Evolutionary conservation across 2,888 invertebrate species (phyloP), one percentile per base, ranked within the genome.

Genomic region (Callinectes sapidus): DNA sequence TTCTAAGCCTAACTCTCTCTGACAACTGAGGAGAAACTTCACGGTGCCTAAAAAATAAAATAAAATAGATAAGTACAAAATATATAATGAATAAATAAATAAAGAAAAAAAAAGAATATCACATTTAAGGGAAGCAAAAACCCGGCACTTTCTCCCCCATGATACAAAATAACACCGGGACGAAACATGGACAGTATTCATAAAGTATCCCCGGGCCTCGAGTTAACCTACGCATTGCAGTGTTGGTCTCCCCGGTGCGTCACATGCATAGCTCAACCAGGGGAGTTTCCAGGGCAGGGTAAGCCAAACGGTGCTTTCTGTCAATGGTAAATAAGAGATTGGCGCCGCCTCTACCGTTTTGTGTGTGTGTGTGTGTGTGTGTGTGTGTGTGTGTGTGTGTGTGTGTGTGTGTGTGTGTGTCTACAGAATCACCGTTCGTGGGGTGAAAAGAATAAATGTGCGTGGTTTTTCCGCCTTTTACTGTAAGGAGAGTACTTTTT

Each of bases 311-410:
- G 35, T 86, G 35, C 71, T 8, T 71, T 71, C 71, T 23, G 23
- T 71, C n/a, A 71, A 71, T 71, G 71, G 71, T 71, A n/a, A 71
- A 71, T 71, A 71, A 71, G 71, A 71, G 71, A 71, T 71, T 71
- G 71, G 71, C 71, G 10, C 23, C 23, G 71, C 71, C 1, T 23
- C 71, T 23, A 5, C 48, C 48, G 48, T 48, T 48, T 10, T 48
- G 6, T 48, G 48, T 48, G 48, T 48, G 48, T 48, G 48, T 48
- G 10, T 48, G 10, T 48, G 10, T 48, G 48, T 48, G 48, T 48
- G 48, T 48, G 10, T 48, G 48, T 48, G 48, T 48, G 48, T 48
- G 48, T 48, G 48, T 48, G 48, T 48, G 48, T 48, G 48, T 48
- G 48, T 48, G 48, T 8, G 8, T 48, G 48, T 6, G 48, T 48